Base-by-base conservation (phyloP, 2,113 vertebrate species). In the Phyllostomus discolor region DNA sequence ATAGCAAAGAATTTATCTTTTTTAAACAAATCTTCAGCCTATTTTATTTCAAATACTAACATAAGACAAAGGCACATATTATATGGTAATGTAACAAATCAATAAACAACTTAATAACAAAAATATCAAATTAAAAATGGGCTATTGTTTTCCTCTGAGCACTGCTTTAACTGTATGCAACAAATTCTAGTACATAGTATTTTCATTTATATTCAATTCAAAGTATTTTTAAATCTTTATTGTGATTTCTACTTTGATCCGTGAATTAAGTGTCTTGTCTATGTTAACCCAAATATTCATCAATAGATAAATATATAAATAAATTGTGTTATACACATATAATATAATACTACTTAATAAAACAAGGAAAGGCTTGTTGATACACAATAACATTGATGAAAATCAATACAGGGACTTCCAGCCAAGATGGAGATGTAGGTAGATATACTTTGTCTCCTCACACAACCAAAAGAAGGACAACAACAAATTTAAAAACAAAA, bases 1-100 rank as follows among this genome's bases (percentile, higher is more conserved):
- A 82, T 28, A 70, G 48, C 35, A 90, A 87, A 93, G 10, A 91
- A 33, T 83, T 95, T 96, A 7, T n/a, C n/a, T 97, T 95, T 82
- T 41, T 41, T 41, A 66, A 90, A 87, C 72, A 54, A 20, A 75
- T 43, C n/a, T 52, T 87, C 33, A 90, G 38, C 19, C 52, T 90
- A 67, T 54, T 95, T 95, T 54, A 81, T 90, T 94, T 95, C 20
- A 91, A 57, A 52, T 90, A 83, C n/a, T 90, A 92, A 57, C 8
- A 59, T 80, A 57, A 28, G 41, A 75, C 78, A 94, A 84, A 85
- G 57, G 72, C 31, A 86, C 6, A 48, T 54, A 35, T 78, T 92
- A 20, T 17, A 81, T 48, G 17, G 76, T 82, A 67, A 72, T 46
- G 38, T 72, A 83, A 64, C 14, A 86, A 70, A 93, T 31, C 11